phyloP scores from a whole-genome alignment of 2,888 invertebrate species.

The Drosophila histrio region DNA sequence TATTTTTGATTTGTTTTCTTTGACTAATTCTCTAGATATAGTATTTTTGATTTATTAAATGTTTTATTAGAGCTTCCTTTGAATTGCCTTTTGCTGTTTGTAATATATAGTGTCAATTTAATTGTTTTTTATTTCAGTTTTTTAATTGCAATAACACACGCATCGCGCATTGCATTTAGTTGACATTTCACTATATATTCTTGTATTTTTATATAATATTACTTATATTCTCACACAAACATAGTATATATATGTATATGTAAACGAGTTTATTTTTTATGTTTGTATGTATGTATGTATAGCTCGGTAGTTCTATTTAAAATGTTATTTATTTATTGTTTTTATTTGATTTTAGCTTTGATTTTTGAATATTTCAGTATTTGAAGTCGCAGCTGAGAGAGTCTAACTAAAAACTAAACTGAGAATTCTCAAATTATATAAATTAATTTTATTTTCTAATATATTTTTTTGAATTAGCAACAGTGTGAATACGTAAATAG shows the following conservation, averaged over 20 bases:
- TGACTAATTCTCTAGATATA: conserved; percentile 9
- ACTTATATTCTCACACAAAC: conserved; percentile 51
- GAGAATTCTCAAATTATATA: background rate
- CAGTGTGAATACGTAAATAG: conserved; percentile 69
- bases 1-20: conserved; percentile 16
- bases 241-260: no score
- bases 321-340: conserved; percentile 38
- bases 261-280: conserved; percentile 7
- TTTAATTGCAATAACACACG: conserved; percentile 6
- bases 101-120: conserved; percentile 21
- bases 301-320: conserved; percentile 23
- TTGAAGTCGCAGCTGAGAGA: conserved; percentile 20
- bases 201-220: conserved; percentile 13
- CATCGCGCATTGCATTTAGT: conserved; percentile 6
- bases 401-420: conserved; percentile 40
- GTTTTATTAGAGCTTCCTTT: conserved; percentile 20
- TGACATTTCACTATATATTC: conserved; percentile 15
- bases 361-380: conserved; percentile 51
- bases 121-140: conserved; percentile 9
- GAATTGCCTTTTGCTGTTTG: conserved; percentile 12
- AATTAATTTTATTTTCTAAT: conserved; percentile 16
- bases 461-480: conserved; percentile 58
- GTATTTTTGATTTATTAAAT: conserved; percentile 25
- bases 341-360: conserved; percentile 65
- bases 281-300: conserved; percentile 15